phyloP scores from a whole-genome alignment of 2,113 vertebrate genomes.

The Apodemus sylvaticus region DNA sequence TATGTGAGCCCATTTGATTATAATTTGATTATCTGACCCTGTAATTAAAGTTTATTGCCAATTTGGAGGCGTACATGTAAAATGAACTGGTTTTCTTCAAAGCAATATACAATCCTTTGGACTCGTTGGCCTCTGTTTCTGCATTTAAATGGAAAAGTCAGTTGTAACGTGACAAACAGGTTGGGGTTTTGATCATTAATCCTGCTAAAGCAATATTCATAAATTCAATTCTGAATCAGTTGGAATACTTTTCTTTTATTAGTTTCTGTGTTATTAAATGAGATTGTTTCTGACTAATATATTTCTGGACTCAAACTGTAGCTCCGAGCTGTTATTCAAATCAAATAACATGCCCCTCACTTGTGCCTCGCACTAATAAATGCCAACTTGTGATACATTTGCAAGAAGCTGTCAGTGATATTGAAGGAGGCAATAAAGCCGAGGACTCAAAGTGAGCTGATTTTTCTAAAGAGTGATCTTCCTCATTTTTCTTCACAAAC shows the following conservation, averaged over 20 bases:
- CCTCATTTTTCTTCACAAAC: conserved; percentile 79
- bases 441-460: conserved; percentile 88
- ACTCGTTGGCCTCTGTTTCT: conserved; percentile 86
- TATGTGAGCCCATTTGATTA: conserved; percentile 88
- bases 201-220: conserved; percentile 98
- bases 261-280: conserved; percentile 99
- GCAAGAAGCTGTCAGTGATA: conserved; percentile 92
- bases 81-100: conserved; percentile 87
- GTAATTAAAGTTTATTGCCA: conserved; percentile 90
- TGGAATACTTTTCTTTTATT: conserved; percentile 98
- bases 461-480: conserved; percentile 87
- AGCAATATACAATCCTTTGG: conserved; percentile 85
- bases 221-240: conserved; percentile 99
- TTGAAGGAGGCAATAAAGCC: conserved; percentile 91
- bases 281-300: conserved; percentile 99
- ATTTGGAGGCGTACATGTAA: conserved; percentile 86
- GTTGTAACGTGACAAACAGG: conserved; percentile 92
- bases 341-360: conserved; percentile 99
- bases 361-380: conserved; percentile 99
- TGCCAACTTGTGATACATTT: conserved; percentile 98
- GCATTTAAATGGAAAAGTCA: conserved; percentile 90
- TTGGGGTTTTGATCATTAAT: conserved; percentile 93
- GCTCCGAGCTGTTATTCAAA: conserved; percentile 99
- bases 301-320: conserved; percentile 95
- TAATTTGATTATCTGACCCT: conserved; percentile 90